Base-by-base conservation (phyloP, 2,797 vertebrate species). In the Oreochromis mossambicus region DNA sequence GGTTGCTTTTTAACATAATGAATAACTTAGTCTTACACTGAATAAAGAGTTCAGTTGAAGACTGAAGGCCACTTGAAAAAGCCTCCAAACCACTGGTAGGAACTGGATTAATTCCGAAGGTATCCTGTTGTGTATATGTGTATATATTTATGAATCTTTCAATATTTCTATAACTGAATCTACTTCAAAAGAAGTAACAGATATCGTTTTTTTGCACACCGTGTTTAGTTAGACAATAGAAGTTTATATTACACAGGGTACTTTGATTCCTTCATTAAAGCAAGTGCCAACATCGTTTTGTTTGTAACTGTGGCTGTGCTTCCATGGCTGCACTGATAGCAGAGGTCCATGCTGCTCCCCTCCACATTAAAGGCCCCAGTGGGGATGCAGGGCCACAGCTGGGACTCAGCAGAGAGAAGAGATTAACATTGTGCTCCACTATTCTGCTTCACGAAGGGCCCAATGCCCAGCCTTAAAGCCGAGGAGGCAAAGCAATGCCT, bases 341-440 rank as follows among this genome's bases (percentile, higher is more conserved):
- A 87, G 58, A 92, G 75, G 83, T 56, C 58, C 82, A 77, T 81
- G 58, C 84, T 79, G 51, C 48, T 81, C 54, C 41, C n/a, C 41
- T 82, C 51, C 55, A 78, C 77, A 51, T 90, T 87, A 83, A 90
- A 90, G 78, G 52, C 58, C 61, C 82, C 84, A 36, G 79, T 87
- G 81, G 88, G 91, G 89, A 89, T 81, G 87, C 55, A 78, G 86
- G 75, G 92, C 86, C 90, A 85, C 92, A 95, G 92, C 91, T 94
- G 93, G 90, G 89, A 88, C 84, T 91, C 86, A 54, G 79, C 85
- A 88, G 89, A 91, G 88, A 86, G 87, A 79, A 89, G 83, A 93
- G 90, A 94, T 93, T 92, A 94, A 85, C 84, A 89, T 81, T 89
- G 89, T 86, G 88, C 87, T 92, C 83, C 80, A 88, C 88, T 83